A percentile compares a stretch with the other conserved stretches of the same genome.
phyloP scores from a whole-genome alignment of 2,888 invertebrate species.

The Polymixis lichenea region DNA sequence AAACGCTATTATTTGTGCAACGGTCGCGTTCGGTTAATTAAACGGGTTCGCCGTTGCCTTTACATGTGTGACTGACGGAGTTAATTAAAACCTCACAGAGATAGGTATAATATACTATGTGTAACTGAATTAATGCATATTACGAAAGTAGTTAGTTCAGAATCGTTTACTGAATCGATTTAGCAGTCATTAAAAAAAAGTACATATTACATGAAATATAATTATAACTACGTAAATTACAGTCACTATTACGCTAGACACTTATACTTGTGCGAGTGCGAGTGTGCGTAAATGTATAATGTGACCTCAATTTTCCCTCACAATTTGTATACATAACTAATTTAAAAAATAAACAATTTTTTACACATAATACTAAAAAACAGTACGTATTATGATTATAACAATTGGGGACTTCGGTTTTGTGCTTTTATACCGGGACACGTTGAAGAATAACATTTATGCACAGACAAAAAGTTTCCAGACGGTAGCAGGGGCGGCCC shows the following conservation, averaged over 20 bases:
- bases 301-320: too few relatives aligned
- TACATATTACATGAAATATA: not conserved
- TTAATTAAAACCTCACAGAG: slow-evolving; percentile 21
- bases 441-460: not conserved
- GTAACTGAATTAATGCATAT: not conserved
- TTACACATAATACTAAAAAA: too few relatives aligned
- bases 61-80: slow-evolving; percentile 36
- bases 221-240: not conserved
- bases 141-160: not conserved
- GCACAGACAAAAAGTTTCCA: not conserved
- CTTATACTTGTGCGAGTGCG: too few relatives aligned
- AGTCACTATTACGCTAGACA: too few relatives aligned
- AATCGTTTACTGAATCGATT: too few relatives aligned
- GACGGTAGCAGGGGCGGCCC: not conserved
- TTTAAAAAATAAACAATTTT: too few relatives aligned
- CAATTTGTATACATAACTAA: too few relatives aligned
- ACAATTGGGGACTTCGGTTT: too few relatives aligned
- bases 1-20: slow-evolving; percentile 49
- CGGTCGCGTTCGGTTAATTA: slow-evolving; percentile 41
- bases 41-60: slow-evolving; percentile 30
- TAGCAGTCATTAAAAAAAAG: too few relatives aligned
- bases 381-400: too few relatives aligned
- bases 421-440: too few relatives aligned
- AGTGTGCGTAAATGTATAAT: too few relatives aligned
- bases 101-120: not conserved